Evolutionary conservation across 2,888 invertebrate genomes (phyloP), one percentile per base, ranked within the genome.

Genomic region (Melanophora roralis): DNA sequence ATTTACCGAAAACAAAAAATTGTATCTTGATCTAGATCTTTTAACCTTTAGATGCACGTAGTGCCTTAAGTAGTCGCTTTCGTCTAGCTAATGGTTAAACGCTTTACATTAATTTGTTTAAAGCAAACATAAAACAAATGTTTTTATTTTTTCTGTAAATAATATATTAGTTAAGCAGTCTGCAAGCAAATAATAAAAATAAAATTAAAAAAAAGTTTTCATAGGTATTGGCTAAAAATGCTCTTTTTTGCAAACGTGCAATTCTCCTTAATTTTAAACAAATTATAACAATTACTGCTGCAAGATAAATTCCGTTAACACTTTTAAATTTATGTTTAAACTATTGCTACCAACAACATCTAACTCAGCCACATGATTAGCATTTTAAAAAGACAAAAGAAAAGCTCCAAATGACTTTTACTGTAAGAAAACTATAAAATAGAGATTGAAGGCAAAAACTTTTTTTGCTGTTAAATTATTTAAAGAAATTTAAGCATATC

Each of bases 241-340:
- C 59, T 71, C 76, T 71, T 62, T 60, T 71, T 72, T 19, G 60
- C 62, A 49, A 68, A 78, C 78, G 78, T 78, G 78, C 78, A 36
- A 78, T 78, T 78, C 74, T 78, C 51, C 73, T 64, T 69, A 78
- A 74, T 78, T 78, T 78, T 64, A 27, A 2, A 62, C 55, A 78
- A 62, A 64, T 68, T 68, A 43, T 47, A 62, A 51, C 40, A 69
- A 64, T 55, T n/a, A 57, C 69, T 40, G 34, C 14, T 27, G 21
- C 21, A 36, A 64, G 23, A 21, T 3, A 57, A 38, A 21, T 6
- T 38, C 38, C 19, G n/a, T 19, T 19, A 14, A 2, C 19, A 47
- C 11, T 47, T 21, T 32, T 16, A 60, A 53, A 53, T 45, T 68
- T 53, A 45, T 51, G 23, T 43, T 59, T 14, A 68, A 60, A 53